Base-by-base conservation (phyloP, 2,113 vertebrate genomes). In the Orcinus orca region DNA sequence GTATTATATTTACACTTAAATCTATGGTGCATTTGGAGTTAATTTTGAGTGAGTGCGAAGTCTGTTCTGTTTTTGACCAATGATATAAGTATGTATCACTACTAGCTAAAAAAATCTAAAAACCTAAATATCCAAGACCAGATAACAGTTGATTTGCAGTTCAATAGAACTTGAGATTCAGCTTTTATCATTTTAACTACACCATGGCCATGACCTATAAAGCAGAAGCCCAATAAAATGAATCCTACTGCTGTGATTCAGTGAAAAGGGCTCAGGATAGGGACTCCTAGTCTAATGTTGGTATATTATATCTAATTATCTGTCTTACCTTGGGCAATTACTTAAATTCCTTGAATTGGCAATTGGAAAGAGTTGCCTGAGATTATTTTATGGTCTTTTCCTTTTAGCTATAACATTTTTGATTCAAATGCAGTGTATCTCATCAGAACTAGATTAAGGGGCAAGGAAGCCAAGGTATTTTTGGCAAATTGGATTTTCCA, bases 271-370 rank as follows among this genome's bases (percentile, higher is more conserved):
- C 26, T 90, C 23, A 70, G 73, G 53, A 83, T 47, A 90, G 26
- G 62, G 65, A 81, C 81, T 95, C 58, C 33, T 80, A 55, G 31
- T 80, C 31, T 91, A 68, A 87, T 95, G 95, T 92, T 97, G 41
- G 47, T 80, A 53, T 95, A 90, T 92, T 92, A 50, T 95, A 80
- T 95, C 62, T 92, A 92, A 94, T 97, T 92, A 80, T 97, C 90
- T 94, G 17, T 71, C 63, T 87, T 97, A 95, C 80, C 55, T 96
- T 94, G 68, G 55, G 70, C 91, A 92, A 93, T 94, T 29, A 26
- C 88, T 97, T 97, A 95, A 95, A 92, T 90, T 92, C 55, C 65
- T 95, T 82, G 82, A 93, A 70, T 50, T 88, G 14, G 47, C 95
- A 95, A 92, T 90, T 84, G 70, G 93, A 87, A 97, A 88, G 92